Base-by-base conservation (phyloP, 2,888 invertebrate species). In the Mesorhabditis sp. region DNA sequence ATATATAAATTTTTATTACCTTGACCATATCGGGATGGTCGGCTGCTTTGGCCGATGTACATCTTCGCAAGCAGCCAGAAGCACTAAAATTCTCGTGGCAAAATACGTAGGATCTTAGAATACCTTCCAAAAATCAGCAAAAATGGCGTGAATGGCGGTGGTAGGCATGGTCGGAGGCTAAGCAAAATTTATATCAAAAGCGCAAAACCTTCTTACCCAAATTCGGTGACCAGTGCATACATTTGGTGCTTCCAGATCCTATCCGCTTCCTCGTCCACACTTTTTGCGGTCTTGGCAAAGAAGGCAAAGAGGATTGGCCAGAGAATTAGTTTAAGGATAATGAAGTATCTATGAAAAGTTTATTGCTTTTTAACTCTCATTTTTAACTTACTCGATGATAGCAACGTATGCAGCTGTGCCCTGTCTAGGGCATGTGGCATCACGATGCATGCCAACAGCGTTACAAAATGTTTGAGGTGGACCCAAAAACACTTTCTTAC, bases 291-390 rank as follows among this genome's bases (percentile, higher is more conserved):
- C 62, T 79, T 75, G 68, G 86, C 85, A 73, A 87, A 86, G 70
- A 86, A 77, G 4, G 86, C 86, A 73, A 85, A 86, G 7, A 86
- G 81, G 72, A 86, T 78, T 4, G 86, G 87, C 76, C 85, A 81
- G 4, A 85, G 77, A 67, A 86, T 81, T 43, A 86, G 76, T 70
- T 78, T 78, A 13, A 78, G 68, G 10, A 78, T 67, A 4, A 80
- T 74, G 62, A 80, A 76, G 45, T 78, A 50, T 50, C 58, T 28
- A 28, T 50, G 58, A 50, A 50, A 50, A 50, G n/a, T 50, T 50
- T 10, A 50, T 50, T 50, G 58, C 58, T 50, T 13, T 50, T 10
- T 13, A 50, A 28, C 28, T 28, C 2, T 1, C n/a, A 50, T 50
- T 50, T 10, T 13, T 50, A 50, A 50, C 7, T 2, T n/a, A 80